A percentile compares a stretch with the other conserved stretches of the same genome.
phyloP scores from a whole-genome alignment of 2,797 vertebrate genomes.

The Platalea minor region DNA sequence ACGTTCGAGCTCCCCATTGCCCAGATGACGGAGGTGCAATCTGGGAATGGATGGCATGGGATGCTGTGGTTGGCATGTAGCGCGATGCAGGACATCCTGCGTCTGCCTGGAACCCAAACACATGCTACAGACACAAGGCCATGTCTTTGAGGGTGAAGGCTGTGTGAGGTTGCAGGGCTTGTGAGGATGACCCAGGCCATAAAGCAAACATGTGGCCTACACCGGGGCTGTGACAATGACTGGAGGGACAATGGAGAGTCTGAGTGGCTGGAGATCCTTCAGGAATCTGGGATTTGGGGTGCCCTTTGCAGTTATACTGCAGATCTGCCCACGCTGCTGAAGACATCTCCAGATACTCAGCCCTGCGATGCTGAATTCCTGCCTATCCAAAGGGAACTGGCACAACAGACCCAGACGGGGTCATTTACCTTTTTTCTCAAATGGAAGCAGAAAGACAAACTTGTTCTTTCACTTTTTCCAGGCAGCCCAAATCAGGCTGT shows the following conservation, averaged over 20 bases:
- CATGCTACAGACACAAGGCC: not conserved
- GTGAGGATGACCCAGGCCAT: not conserved
- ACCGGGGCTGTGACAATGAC: not conserved
- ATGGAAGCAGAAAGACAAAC: not conserved
- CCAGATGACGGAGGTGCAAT: not conserved
- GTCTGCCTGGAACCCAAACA: not conserved
- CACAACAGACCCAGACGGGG: not conserved
- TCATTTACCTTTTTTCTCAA: not conserved
- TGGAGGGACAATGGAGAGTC: too few relatives aligned
- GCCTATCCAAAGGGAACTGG: not conserved
- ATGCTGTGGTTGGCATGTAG: not conserved
- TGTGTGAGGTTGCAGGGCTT: not conserved
- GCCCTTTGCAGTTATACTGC: not conserved
- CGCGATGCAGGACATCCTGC: not conserved
- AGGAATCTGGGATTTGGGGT: not conserved
- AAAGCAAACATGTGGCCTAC: not conserved
- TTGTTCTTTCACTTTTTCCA: not conserved
- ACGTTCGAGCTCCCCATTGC: fast-evolving
- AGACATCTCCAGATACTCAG: not conserved
- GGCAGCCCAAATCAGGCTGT: not conserved
- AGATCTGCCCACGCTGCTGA: not conserved
- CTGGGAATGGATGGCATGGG: not conserved
- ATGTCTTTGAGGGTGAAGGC: not conserved
- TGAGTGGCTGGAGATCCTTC: not conserved
- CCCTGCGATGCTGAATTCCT: not conserved